Percentiles rank a stretch among this genome's conserved stretches.
These are phyloP conservation scores for Pyrrhia umbra DNA, from an alignment of 2,888 invertebrate species.

Conservation along the genomic window DNA sequence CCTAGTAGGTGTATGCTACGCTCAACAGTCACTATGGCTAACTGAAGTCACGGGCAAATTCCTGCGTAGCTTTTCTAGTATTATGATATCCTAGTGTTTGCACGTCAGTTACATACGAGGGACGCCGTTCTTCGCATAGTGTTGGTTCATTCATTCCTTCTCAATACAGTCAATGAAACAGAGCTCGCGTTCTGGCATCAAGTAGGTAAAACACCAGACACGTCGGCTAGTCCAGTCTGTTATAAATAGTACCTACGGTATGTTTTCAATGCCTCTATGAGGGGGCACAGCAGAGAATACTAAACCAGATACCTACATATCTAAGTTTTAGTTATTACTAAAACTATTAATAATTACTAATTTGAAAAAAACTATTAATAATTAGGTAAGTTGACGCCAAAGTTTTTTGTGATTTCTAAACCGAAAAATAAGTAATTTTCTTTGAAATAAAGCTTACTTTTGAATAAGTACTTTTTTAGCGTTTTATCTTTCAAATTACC, in stretches of 20 bases:
- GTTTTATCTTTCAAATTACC: no score
- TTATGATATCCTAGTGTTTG: constrained; percentile 77
- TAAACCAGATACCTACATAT: background rate
- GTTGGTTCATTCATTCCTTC: constrained; percentile 59
- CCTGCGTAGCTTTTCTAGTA: constrained; percentile 50
- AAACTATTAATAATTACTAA: no score
- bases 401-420: no score
- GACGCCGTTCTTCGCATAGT: constrained; percentile 74
- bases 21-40: constrained; percentile 62
- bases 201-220: constrained; percentile 13
- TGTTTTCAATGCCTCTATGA: background rate
- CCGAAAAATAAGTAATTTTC: no score
- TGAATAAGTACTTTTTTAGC: no score
- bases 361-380: no score
- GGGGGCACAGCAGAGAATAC: background rate
- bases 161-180: constrained; percentile 44
- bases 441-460: no score
- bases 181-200: constrained; percentile 8
- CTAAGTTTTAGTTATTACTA: no score
- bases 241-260: background rate
- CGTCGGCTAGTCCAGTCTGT: background rate
- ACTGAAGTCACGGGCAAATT: constrained; percentile 59
- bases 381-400: no score
- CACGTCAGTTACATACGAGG: constrained; percentile 80
- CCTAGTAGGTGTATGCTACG: constrained; percentile 59